phyloP scores from a whole-genome alignment of 2,797 vertebrate genomes.

The Periparus ater region DNA sequence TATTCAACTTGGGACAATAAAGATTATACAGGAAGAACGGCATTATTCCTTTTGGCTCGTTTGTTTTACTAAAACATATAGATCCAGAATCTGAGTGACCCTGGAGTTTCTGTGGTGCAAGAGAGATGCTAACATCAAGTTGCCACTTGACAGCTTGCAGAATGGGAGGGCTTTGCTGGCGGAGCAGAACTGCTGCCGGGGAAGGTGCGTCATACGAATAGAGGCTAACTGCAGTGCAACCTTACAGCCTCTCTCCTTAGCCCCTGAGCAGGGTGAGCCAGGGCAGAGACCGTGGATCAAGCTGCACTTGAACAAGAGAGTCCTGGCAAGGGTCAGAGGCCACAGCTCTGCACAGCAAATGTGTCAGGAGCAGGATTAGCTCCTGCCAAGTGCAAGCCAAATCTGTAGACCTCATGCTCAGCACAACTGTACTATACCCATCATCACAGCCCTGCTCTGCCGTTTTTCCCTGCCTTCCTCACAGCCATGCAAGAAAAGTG shows the following conservation, averaged over 20 bases:
- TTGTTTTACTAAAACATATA: background rate
- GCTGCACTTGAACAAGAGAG: background rate
- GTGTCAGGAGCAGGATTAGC: background rate
- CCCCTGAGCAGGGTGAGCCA: background rate
- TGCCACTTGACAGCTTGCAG: background rate
- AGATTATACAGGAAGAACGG: background rate
- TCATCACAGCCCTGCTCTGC: background rate
- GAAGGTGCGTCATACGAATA: background rate
- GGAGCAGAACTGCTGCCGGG: background rate
- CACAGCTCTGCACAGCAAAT: background rate
- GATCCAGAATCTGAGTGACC: background rate
- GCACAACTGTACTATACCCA: background rate
- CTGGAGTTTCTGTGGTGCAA: background rate
- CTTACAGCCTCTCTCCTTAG: background rate
- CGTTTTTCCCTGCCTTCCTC: background rate
- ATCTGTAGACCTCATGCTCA: background rate
- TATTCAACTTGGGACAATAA: background rate
- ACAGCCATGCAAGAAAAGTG: background rate
- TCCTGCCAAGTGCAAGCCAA: background rate
- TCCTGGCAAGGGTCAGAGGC: background rate
- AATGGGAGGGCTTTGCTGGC: background rate
- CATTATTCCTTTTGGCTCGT: background rate
- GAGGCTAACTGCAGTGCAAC: background rate
- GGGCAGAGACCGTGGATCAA: background rate
- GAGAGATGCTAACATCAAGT: background rate